Conservation (phyloP, 2,888 invertebrate genomes). For the Carabus problematicus region DNA sequence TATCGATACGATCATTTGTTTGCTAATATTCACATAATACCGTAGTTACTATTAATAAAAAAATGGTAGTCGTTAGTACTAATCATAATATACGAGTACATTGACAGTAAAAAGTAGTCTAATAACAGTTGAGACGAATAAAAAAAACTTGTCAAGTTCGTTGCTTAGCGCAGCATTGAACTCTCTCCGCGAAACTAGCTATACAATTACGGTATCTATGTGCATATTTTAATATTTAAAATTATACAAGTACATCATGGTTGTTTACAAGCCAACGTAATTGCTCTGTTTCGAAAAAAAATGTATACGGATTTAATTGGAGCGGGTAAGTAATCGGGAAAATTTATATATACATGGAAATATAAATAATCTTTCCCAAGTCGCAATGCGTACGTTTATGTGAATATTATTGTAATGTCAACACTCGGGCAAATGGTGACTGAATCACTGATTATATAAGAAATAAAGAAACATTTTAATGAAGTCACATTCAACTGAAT, state of each 20-base stretch:
- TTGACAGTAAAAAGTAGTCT: no score
- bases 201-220: slow-evolving; percentile 13
- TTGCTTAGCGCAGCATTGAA: slow-evolving; percentile 5
- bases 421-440: not conserved
- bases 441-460: no score
- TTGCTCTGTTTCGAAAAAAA: slow-evolving; percentile 10
- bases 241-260: slow-evolving; percentile 14
- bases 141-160: slow-evolving; percentile 7
- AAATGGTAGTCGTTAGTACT: no score
- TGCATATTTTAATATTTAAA: slow-evolving; percentile 23
- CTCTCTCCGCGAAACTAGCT: slow-evolving; percentile 2
- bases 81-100: no score
- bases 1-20: no score
- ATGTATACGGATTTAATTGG: slow-evolving; percentile 16
- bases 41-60: no score
- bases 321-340: slow-evolving; percentile 2
- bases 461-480: no score
- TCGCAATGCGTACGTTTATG: not conserved
- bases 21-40: no score
- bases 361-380: slow-evolving; percentile 6
- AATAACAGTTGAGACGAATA: no score
- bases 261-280: slow-evolving; percentile 8
- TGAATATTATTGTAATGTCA: not conserved
- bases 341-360: slow-evolving; percentile 7
- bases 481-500: no score